Base-by-base conservation (phyloP, 2,888 invertebrate species). In the Cephus pygmeus region DNA sequence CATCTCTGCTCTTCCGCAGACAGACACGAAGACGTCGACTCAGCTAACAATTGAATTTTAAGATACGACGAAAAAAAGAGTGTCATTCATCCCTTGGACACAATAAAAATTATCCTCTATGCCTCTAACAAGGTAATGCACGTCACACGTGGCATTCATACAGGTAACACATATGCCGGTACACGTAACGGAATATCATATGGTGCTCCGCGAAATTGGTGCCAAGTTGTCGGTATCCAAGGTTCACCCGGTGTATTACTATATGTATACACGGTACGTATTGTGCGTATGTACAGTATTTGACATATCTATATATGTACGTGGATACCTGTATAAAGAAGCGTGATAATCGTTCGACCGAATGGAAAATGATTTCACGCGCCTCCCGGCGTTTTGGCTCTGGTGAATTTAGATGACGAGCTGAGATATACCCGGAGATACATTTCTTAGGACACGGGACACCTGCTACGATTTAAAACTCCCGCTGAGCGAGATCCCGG, bases 361-460 rank as follows among this genome's bases (percentile, higher is more conserved):
- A 71, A 71, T 23, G 31, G 33, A 71, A 71, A 71, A 71, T 71
- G 33, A 71, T 71, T 71, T 71, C 31, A 34, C 31, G 15, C 71
- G 71, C 71, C 71, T 71, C 71, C 33, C 71, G 33, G 71, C 71
- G 31, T 23, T 56, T 31, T 12, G 71, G 31, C 30, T 69, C 69
- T 4, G 69, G 12, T 31, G 71, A 33, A 71, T 71, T 34, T 34
- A 71, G 31, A 71, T 31, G 12, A 71, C 31, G 34, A 12, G 71
- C 23, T 0, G 4, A 12, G 71, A 71, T 71, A 71, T 23, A 56
- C 56, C 56, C 9, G 56, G 23, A 23, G 56, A 56, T 56, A 56
- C 56, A 9, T 9, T 56, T 23, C 56, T 23, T 6, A 56, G 56
- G 56, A 23, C 56, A 23, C 23, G 56, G 56, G 23, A 23, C 56